phyloP scores from a whole-genome alignment of 2,113 vertebrate species.

The Origma solitaria region DNA sequence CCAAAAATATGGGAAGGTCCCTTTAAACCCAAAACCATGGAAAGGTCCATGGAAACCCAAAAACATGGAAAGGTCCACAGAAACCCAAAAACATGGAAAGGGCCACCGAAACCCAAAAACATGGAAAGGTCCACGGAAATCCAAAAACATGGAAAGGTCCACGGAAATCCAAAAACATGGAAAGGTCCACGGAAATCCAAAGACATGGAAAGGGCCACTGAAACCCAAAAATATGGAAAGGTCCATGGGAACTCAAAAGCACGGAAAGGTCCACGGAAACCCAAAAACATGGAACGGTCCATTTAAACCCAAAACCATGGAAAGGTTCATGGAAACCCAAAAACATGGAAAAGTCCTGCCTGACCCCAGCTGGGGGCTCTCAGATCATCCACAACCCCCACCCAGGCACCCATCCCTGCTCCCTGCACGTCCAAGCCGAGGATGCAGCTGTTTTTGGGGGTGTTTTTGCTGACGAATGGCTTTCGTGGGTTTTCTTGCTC shows the following conservation, averaged over 20 bases:
- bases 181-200: neutral
- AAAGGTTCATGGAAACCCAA: neutral
- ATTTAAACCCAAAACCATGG: neutral
- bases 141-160: neutral
- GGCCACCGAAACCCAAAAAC: neutral
- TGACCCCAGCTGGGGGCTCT: neutral
- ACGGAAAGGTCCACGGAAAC: neutral
- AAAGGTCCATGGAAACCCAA: neutral
- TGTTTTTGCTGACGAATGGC: neutral
- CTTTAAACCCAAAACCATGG: no score
- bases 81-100: neutral
- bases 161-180: neutral
- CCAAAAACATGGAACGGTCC: rapidly evolving
- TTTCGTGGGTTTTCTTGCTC: neutral
- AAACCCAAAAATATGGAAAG: rapidly evolving
- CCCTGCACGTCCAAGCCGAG: neutral
- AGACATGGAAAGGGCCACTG: rapidly evolving
- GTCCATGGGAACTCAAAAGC: neutral
- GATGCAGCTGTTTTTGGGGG: rapidly evolving
- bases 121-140: neutral
- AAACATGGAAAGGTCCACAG: rapidly evolving
- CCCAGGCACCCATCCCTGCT: neutral
- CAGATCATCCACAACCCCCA: neutral
- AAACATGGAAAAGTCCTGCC: rapidly evolving
- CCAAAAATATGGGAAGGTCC: rapidly evolving